Evolutionary conservation across 2,113 vertebrate species (phyloP).

Genomic region (Deroptyus accipitrinus): DNA sequence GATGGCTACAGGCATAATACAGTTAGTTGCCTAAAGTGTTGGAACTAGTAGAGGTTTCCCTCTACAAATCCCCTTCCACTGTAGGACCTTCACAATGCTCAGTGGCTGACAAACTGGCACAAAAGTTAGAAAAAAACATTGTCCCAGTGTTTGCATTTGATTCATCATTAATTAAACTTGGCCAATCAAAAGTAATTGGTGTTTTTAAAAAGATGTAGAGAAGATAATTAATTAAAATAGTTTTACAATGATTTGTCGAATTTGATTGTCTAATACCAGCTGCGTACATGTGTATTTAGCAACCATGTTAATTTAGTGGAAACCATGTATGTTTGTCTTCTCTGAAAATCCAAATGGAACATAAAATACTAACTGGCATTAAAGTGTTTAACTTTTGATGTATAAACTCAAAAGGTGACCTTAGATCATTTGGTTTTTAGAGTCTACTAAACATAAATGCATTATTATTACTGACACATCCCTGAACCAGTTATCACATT

Average conservation of each 20-base stretch:
- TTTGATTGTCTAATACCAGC: neutral
- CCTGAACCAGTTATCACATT: neutral
- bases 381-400: neutral
- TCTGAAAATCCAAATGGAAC: neutral
- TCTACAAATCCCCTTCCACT: neutral
- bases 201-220: neutral
- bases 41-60: neutral
- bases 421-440: neutral
- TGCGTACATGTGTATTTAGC: neutral
- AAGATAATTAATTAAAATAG: neutral
- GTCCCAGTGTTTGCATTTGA: neutral
- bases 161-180: neutral
- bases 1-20: neutral
- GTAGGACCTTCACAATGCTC: neutral
- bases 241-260: neutral
- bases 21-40: neutral
- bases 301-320: neutral
- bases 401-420: neutral
- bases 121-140: neutral
- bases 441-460: neutral
- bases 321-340: neutral
- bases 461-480: neutral
- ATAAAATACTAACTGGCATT: neutral
- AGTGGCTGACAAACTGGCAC: neutral
- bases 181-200: neutral